Percentiles rank a stretch among this genome's conserved stretches.
These are phyloP conservation scores for Eledone cirrhosa DNA, from an alignment of 2,888 invertebrate genomes.

Conservation along the genomic window DNA sequence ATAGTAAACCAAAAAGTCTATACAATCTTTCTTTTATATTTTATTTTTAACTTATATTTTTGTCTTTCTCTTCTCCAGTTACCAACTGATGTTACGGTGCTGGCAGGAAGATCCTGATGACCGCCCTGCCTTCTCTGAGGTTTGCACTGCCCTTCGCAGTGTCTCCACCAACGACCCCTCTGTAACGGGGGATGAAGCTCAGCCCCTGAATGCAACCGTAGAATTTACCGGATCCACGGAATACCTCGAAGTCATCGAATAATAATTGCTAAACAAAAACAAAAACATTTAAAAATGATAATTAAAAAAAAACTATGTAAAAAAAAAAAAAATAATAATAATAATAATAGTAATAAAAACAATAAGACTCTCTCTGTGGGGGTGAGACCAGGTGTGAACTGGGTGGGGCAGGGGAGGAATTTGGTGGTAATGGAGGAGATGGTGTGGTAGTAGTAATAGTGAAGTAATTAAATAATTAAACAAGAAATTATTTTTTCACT, in stretches of 20 bases:
- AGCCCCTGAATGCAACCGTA: conserved; percentile 49
- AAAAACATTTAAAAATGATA: neutral
- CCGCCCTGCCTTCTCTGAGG: conserved; percentile 58
- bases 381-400: too few relatives aligned
- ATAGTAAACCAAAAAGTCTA: too few relatives aligned
- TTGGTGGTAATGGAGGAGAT: too few relatives aligned
- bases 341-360: too few relatives aligned
- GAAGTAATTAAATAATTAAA: too few relatives aligned
- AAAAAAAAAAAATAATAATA: too few relatives aligned
- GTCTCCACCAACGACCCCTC: conserved; percentile 42
- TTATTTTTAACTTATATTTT: neutral
- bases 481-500: too few relatives aligned
- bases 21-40: neutral
- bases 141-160: conserved; percentile 47
- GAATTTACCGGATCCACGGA: conserved; percentile 48
- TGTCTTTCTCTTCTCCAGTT: conserved; percentile 38
- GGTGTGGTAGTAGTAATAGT: too few relatives aligned
- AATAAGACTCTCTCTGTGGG: too few relatives aligned
- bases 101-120: conserved; percentile 52
- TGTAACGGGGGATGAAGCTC: conserved; percentile 38
- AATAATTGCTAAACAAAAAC: conserved; percentile 24
- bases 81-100: conserved; percentile 59
- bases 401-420: neutral
- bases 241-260: conserved; percentile 47
- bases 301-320: too few relatives aligned